Conservation (phyloP, 2,888 invertebrate genomes). For the Trichopria drosophilae region DNA sequence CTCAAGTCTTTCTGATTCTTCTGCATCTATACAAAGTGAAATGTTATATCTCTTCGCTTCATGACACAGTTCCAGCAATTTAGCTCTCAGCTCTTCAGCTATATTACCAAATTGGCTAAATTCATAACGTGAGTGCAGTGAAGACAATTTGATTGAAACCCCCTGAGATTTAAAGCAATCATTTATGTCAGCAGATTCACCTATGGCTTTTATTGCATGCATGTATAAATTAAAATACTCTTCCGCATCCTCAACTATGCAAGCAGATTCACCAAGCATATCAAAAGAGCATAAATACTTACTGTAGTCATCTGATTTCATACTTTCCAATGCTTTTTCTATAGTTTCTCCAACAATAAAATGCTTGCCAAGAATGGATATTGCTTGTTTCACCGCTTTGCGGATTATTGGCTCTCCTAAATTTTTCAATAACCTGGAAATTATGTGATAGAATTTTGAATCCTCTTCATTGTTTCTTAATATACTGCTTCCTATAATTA, state of each 20-base stretch:
- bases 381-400: slow-evolving; percentile 13
- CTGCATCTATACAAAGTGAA: slow-evolving; percentile 10
- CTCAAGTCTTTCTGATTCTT: slow-evolving; percentile 16
- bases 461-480: slow-evolving; percentile 13
- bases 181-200: slow-evolving; percentile 7
- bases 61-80: slow-evolving; percentile 6
- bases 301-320: slow-evolving; percentile 9
- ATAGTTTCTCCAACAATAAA: slow-evolving; percentile 19
- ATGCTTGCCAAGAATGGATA: slow-evolving; percentile 13
- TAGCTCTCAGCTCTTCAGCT: slow-evolving; percentile 9
- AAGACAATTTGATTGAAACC: slow-evolving; percentile 18
- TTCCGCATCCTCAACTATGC: slow-evolving; percentile 12
- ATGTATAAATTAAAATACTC: slow-evolving; percentile 12
- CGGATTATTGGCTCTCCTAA: slow-evolving; percentile 15
- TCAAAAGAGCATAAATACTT: slow-evolving; percentile 17
- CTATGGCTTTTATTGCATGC: slow-evolving; percentile 12
- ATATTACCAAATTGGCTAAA: slow-evolving; percentile 6
- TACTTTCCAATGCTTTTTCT: slow-evolving; percentile 13
- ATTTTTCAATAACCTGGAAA: slow-evolving; percentile 14
- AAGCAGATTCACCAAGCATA: slow-evolving; percentile 16
- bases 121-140: slow-evolving; percentile 14
- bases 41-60: slow-evolving; percentile 13
- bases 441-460: slow-evolving; percentile 2
- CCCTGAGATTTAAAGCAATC: slow-evolving; percentile 12
- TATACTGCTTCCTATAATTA: slow-evolving; percentile 11